Conservation (phyloP, 2,113 vertebrate species). For the Dendrocopos noguchii region DNA sequence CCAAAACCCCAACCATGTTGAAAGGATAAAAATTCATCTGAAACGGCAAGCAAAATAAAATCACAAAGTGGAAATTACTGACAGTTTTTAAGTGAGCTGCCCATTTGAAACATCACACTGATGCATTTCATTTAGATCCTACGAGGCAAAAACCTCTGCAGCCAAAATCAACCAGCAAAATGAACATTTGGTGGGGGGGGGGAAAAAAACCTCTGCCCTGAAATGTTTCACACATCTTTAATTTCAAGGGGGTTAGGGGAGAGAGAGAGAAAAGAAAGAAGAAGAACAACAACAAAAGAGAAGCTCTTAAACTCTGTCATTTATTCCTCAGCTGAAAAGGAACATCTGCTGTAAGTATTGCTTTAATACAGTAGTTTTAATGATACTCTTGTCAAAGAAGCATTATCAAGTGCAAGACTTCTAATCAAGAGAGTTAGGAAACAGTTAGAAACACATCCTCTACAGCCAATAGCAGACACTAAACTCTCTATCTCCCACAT, state of each 20-base stretch:
- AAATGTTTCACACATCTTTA: not conserved
- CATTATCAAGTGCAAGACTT: not conserved
- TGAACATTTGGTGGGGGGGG: not conserved
- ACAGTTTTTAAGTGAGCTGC: not conserved
- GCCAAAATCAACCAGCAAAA: constrained; percentile 4
- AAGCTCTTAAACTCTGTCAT: not conserved
- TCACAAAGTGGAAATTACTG: not conserved
- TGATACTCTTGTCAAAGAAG: not conserved
- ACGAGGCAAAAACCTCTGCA: not conserved
- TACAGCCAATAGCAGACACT: not conserved
- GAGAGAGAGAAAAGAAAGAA: too few species aligned
- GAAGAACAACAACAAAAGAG: accelerated
- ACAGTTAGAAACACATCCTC: not conserved
- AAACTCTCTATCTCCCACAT: not conserved
- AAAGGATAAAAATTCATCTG: too few species aligned
- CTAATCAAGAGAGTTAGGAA: not conserved
- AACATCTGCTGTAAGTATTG: not conserved
- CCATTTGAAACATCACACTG: not conserved
- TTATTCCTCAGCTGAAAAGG: not conserved
- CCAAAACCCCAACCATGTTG: too few species aligned
- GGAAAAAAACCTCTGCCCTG: not conserved
- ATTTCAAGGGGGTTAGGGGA: not conserved
- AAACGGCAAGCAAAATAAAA: too few species aligned
- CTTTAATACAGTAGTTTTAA: not conserved
- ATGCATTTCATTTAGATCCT: not conserved